A percentile compares a stretch with the other conserved stretches of the same genome.
These are phyloP conservation scores for Gasterosteus nipponicus DNA, from an alignment of 2,113 vertebrate species.

Conservation along the genomic window DNA sequence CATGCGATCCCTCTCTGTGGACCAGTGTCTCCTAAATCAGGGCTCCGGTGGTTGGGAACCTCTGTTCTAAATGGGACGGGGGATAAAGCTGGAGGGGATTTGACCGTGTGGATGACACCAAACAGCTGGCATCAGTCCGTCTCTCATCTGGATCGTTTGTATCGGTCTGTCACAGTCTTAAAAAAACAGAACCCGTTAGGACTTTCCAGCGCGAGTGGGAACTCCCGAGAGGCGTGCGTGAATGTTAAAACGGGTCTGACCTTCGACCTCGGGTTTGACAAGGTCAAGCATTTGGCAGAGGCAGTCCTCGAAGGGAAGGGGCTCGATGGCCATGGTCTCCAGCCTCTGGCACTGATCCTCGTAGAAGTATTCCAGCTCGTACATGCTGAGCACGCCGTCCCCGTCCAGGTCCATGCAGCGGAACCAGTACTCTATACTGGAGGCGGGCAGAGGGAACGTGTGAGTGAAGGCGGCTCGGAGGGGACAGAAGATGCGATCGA, in stretches of 20 bases:
- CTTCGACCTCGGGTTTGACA: slow-evolving; percentile 87
- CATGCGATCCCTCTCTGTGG: slow-evolving; percentile 13
- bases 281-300: slow-evolving; percentile 97
- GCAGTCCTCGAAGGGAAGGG: slow-evolving; percentile 94
- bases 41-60: no score
- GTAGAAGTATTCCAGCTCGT: slow-evolving; percentile 94
- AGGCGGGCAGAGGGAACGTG: neutral
- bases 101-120: slow-evolving; percentile 44
- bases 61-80: slow-evolving; percentile 8
- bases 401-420: slow-evolving; percentile 98
- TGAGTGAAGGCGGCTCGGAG: neutral
- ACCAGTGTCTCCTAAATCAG: slow-evolving; percentile 31
- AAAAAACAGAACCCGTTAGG: neutral
- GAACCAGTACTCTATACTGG: slow-evolving; percentile 98
- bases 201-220: neutral
- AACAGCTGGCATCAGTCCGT: slow-evolving; percentile 40
- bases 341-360: slow-evolving; percentile 94
- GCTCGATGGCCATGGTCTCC: slow-evolving; percentile 90
- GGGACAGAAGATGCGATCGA: neutral
- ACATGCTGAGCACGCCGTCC: slow-evolving; percentile 93
- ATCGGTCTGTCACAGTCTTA: neutral
- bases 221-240: slow-evolving; percentile 13
- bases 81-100: slow-evolving; percentile 26
- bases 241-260: slow-evolving; percentile 71
- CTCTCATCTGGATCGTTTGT: slow-evolving; percentile 27